Conservation (phyloP, 2,888 invertebrate species). For the Sesia bembeciformis region DNA sequence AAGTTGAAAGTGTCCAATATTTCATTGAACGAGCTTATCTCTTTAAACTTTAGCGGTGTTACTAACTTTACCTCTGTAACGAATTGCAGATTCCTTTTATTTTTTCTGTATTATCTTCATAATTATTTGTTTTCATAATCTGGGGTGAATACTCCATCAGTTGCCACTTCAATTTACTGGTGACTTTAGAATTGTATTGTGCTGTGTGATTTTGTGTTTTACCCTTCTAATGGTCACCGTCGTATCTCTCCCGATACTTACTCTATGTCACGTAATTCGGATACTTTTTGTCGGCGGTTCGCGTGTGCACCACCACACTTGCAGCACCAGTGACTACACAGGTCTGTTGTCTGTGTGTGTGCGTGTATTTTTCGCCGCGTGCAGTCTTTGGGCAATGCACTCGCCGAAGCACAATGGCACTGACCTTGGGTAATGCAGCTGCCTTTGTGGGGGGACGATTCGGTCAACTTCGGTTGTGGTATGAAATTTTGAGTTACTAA, state of each 20-base stretch:
- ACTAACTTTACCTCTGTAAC: too few relatives aligned
- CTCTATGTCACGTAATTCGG: conserved; percentile 53
- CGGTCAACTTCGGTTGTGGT: not conserved
- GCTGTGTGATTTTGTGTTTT: too few relatives aligned
- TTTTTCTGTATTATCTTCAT: too few relatives aligned
- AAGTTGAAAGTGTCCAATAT: too few relatives aligned
- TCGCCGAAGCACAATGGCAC: conserved; percentile 52
- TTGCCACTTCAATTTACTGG: too few relatives aligned
- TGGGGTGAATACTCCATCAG: too few relatives aligned
- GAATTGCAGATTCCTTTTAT: too few relatives aligned
- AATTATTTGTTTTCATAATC: too few relatives aligned
- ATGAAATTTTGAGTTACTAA: not conserved
- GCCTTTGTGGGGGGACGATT: conserved; percentile 33
- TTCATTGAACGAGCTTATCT: too few relatives aligned
- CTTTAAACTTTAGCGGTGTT: too few relatives aligned
- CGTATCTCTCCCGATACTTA: conserved; percentile 1
- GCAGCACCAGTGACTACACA: conserved; percentile 7
- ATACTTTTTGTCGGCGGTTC: conserved; percentile 49
- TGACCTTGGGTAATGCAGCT: conserved; percentile 67
- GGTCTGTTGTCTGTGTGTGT: conserved; percentile 14
- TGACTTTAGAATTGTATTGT: too few relatives aligned
- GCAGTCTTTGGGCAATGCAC: conserved; percentile 67
- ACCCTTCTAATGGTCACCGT: too few relatives aligned
- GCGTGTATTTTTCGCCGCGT: conserved; percentile 51
- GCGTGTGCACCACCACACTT: conserved; percentile 11